These are phyloP conservation scores for Corythornis cristatus DNA, from an alignment of 2,113 vertebrate genomes.

Conservation along the genomic window DNA sequence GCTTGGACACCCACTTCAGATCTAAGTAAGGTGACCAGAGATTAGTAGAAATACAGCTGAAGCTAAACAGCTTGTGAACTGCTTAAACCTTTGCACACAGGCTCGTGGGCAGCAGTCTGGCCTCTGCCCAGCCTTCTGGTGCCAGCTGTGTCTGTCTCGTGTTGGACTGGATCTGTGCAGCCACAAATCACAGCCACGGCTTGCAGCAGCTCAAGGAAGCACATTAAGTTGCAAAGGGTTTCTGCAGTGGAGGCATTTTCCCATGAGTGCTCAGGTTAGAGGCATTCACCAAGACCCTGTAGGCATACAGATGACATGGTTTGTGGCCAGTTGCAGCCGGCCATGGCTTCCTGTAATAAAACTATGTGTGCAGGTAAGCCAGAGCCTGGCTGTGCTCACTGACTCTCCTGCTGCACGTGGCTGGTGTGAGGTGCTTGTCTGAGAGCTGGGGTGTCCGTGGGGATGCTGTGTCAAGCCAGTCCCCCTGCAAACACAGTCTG, in stretches of 20 bases:
- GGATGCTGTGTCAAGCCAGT: neutral
- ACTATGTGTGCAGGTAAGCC: fast-evolving
- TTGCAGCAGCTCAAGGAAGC: neutral
- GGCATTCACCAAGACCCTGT: neutral
- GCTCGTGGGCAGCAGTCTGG: neutral
- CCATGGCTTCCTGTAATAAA: neutral
- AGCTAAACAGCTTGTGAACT: neutral
- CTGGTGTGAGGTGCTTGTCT: neutral
- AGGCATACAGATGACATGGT: neutral
- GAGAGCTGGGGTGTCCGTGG: neutral
- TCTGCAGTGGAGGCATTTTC: neutral
- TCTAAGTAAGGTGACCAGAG: neutral
- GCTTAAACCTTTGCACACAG: neutral
- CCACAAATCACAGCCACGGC: neutral
- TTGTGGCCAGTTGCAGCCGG: constrained; percentile 8
- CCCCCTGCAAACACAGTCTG: neutral
- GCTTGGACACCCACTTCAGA: neutral
- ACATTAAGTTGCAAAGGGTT: neutral
- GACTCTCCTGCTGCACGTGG: neutral
- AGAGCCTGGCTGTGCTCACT: neutral
- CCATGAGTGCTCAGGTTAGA: neutral
- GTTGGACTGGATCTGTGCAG: neutral
- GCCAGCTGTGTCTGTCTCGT: neutral
- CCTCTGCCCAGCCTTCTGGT: neutral
- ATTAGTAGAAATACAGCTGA: neutral